These are phyloP conservation scores for Meteorus cinctellus DNA, from an alignment of 2,888 invertebrate genomes.

Conservation along the genomic window DNA sequence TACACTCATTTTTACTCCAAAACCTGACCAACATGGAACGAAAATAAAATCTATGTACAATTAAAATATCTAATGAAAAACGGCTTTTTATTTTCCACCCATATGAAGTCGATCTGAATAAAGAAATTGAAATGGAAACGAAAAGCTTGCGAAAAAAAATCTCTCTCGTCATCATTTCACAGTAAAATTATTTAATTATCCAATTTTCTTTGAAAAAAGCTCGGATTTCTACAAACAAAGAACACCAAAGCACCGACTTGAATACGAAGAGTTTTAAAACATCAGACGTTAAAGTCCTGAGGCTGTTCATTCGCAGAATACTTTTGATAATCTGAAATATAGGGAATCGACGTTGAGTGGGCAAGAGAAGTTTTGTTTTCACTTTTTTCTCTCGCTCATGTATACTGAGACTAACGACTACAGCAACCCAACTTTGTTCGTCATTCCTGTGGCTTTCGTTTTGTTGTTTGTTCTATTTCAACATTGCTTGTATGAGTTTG, in stretches of 20 bases:
- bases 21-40: too few relatives aligned
- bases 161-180: background rate
- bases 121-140: too few relatives aligned
- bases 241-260: background rate
- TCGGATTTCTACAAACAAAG: background rate
- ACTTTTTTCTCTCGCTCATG: background rate
- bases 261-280: constrained; percentile 9
- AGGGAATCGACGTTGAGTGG: constrained; percentile 13
- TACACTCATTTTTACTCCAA: background rate
- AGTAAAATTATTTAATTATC: background rate
- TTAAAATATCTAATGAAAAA: too few relatives aligned
- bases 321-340: constrained; percentile 16
- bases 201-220: background rate
- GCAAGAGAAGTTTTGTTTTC: constrained; percentile 9
- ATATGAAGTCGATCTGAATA: background rate
- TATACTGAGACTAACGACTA: background rate
- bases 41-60: too few relatives aligned
- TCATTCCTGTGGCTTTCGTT: constrained; percentile 10
- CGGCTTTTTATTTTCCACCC: background rate
- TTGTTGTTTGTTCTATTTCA: constrained; percentile 4
- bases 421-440: constrained; percentile 3
- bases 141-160: background rate
- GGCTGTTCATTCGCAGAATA: background rate
- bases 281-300: constrained; percentile 12
- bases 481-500: background rate